Percentiles rank a stretch among this genome's conserved stretches.
These are phyloP conservation scores for Nothoprocta pentlandii DNA, from an alignment of 2,113 vertebrate genomes.

Conservation along the genomic window DNA sequence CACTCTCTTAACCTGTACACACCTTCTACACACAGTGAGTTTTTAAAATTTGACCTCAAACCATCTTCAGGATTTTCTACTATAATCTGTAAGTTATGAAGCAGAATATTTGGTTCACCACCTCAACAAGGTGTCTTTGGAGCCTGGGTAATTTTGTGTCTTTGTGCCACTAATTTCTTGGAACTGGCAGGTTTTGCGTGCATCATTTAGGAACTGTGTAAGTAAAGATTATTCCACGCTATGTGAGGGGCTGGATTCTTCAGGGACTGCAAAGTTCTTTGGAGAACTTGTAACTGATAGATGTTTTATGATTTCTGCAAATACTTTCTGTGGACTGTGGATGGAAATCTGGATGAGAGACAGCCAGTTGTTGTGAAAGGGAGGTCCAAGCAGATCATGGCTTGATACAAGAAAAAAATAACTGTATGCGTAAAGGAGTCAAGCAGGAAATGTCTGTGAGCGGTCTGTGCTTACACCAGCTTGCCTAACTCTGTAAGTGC, in stretches of 20 bases:
- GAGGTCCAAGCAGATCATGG: not conserved
- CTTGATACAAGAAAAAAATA: not conserved
- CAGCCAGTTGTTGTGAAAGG: not conserved
- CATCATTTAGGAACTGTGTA: not conserved
- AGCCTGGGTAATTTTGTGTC: not conserved
- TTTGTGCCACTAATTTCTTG: not conserved
- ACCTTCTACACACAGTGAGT: not conserved
- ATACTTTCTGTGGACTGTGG: not conserved
- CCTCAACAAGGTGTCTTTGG: not conserved
- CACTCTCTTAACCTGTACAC: fast-evolving
- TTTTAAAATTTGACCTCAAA: not conserved
- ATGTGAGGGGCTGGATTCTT: not conserved
- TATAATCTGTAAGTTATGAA: not conserved
- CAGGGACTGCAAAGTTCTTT: not conserved
- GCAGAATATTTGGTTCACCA: not conserved
- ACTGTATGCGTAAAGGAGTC: not conserved
- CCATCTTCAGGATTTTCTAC: not conserved
- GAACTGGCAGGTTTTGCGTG: not conserved
- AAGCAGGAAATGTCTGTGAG: not conserved
- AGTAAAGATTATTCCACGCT: not conserved
- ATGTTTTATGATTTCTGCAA: not conserved
- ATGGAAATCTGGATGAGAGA: not conserved
- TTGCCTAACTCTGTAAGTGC: not conserved
- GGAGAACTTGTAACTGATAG: not conserved
- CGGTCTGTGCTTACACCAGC: not conserved